Conservation (phyloP, 1,140 invertebrate genomes). For the Temnothorax nylanderi region DNA sequence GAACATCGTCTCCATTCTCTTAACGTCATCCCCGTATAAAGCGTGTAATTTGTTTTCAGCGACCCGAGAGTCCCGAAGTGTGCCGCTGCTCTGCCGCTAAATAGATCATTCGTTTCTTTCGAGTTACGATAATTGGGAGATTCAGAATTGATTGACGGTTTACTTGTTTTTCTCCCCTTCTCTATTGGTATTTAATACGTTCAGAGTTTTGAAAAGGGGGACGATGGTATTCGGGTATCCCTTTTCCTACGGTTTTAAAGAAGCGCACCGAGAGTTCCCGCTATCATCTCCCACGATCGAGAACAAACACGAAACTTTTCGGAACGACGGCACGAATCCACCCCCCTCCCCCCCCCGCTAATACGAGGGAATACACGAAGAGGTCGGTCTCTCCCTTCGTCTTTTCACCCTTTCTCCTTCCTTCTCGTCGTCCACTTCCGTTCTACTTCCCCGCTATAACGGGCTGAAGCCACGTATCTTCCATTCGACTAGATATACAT, state of each 20-base stretch:
- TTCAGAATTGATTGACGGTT: background rate
- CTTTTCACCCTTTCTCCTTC: background rate
- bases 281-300: slow-evolving; percentile 21
- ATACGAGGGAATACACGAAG: background rate
- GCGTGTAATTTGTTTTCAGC: background rate
- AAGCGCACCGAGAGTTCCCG: slow-evolving; percentile 7
- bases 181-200: background rate
- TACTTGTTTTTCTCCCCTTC: background rate
- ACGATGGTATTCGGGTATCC: background rate
- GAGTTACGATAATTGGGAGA: slow-evolving; percentile 1
- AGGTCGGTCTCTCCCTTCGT: background rate
- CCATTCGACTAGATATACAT: slow-evolving; percentile 18
- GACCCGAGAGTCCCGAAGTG: too few relatives aligned
- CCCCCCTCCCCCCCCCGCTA: slow-evolving; percentile 36
- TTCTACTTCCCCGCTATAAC: slow-evolving; percentile 20
- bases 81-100: background rate
- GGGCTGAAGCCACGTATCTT: slow-evolving; percentile 17
- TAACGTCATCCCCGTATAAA: background rate
- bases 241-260: background rate
- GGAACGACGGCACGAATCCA: slow-evolving; percentile 61
- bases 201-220: background rate
- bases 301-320: slow-evolving; percentile 61
- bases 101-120: background rate
- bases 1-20: slow-evolving; percentile 7
- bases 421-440: slow-evolving; percentile 8